These are phyloP conservation scores for Hydrochoerus hydrochaeris DNA, from an alignment of 2,113 vertebrate species.

Conservation along the genomic window DNA sequence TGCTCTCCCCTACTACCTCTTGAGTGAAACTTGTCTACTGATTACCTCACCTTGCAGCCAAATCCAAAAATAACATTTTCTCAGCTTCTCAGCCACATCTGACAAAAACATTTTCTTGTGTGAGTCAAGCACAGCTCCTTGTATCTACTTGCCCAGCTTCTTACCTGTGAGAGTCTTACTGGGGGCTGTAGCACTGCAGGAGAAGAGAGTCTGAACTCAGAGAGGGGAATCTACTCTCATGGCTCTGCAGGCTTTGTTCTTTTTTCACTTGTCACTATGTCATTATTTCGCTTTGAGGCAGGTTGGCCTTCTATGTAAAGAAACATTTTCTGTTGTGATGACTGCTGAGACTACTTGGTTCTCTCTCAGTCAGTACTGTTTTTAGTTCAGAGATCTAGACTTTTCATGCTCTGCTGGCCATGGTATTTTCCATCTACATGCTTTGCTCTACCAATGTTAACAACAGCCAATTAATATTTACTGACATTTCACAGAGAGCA, in stretches of 20 bases:
- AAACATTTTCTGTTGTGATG: not conserved
- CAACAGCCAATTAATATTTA: not conserved
- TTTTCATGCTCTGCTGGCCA: not conserved
- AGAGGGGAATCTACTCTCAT: not conserved
- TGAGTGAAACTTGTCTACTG: not conserved
- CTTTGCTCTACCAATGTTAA: slow-evolving; percentile 36
- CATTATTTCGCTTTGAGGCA: not conserved
- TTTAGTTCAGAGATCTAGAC: not conserved
- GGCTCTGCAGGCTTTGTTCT: not conserved
- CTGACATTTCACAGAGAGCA: not conserved
- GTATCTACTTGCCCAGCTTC: not conserved
- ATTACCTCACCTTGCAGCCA: slow-evolving; percentile 12
- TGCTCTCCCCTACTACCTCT: not conserved
- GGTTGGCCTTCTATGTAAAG: not conserved
- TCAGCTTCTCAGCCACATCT: slow-evolving; percentile 20
- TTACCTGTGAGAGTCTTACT: not conserved
- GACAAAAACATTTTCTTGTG: slow-evolving; percentile 28
- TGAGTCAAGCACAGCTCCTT: not conserved
- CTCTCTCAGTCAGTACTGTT: not conserved
- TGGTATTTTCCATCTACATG: not conserved
- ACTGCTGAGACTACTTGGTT: not conserved
- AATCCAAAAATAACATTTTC: slow-evolving; percentile 65
- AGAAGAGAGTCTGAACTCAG: not conserved
- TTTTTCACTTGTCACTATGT: not conserved
- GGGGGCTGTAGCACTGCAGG: not conserved